A percentile compares a stretch with the other conserved stretches of the same genome.
Evolutionary conservation across 2,797 vertebrate species (phyloP).

Genomic region (Myripristis murdjan): DNA sequence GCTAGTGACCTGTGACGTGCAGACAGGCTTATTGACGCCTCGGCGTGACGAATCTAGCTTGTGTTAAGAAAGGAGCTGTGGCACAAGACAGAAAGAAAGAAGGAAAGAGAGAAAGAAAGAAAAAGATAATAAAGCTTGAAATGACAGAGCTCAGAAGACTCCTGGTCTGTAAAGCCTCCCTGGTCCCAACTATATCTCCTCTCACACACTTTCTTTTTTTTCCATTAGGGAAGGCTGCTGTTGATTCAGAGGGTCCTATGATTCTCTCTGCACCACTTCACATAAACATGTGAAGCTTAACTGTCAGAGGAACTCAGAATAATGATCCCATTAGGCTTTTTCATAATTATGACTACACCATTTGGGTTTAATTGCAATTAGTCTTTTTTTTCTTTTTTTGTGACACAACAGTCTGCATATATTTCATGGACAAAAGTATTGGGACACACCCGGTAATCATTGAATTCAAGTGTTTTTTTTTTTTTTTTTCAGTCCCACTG

Average conservation of each 20-base stretch:
- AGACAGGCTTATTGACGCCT: not conserved
- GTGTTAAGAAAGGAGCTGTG: not conserved
- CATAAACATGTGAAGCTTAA: conserved; percentile 67
- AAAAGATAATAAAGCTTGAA: not conserved
- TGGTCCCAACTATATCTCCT: not conserved
- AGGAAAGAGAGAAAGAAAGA: not conserved
- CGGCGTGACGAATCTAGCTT: not conserved
- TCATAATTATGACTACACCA: conserved; percentile 49
- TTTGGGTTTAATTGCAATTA: conserved; percentile 51
- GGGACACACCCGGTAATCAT: no score
- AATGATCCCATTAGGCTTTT: conserved; percentile 64
- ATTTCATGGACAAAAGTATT: no score
- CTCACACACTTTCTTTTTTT: not conserved
- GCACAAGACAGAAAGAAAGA: not conserved
- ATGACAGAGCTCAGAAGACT: not conserved
- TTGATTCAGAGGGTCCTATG: conserved; percentile 28
- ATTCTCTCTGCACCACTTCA: conserved; percentile 39
- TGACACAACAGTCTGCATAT: conserved; percentile 54
- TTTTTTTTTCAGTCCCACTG: no score
- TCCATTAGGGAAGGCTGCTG: not conserved
- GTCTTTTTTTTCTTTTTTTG: conserved; percentile 11
- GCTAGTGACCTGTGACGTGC: not conserved
- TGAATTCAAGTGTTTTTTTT: no score
- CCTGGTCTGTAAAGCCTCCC: not conserved
- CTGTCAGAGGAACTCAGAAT: conserved; percentile 60